Evolutionary conservation across 2,888 invertebrate species (phyloP).

Genomic region (Drosophila neutralis): DNA sequence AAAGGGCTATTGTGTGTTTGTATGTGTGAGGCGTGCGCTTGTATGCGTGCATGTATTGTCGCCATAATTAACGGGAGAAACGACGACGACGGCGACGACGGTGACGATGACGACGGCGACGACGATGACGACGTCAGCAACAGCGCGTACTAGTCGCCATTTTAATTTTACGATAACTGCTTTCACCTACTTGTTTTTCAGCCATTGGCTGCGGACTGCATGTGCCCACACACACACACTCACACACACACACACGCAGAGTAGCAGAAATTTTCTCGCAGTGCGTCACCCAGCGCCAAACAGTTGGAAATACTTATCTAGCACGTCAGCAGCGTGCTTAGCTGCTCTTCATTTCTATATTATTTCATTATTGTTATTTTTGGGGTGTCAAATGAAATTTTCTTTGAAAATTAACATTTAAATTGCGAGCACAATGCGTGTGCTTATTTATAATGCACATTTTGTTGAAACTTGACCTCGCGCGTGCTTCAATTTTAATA

Average conservation of each 20-base stretch:
- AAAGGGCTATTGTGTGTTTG: conserved; percentile 36
- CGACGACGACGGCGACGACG: conserved; percentile 30
- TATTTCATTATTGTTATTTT: conserved; percentile 13
- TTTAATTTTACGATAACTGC: conserved; percentile 81
- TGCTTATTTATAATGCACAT: conserved; percentile 26
- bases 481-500: conserved; percentile 31
- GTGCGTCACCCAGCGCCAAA: conserved; percentile 56
- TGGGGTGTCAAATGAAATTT: conserved; percentile 47
- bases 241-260: not conserved
- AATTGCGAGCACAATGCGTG: conserved; percentile 30
- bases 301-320: conserved; percentile 41
- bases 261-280: conserved; percentile 39
- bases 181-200: conserved; percentile 75
- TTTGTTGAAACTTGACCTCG: conserved; percentile 20
- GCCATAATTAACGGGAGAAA: conserved; percentile 73
- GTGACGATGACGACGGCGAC: conserved; percentile 16
- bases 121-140: conserved; percentile 54
- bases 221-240: conserved; percentile 32
- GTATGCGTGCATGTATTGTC: conserved; percentile 71
- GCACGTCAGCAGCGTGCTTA: conserved; percentile 52
- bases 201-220: conserved; percentile 38
- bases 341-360: conserved; percentile 26
- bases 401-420: conserved; percentile 45
- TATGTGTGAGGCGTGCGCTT: conserved; percentile 41
- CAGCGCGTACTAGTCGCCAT: conserved; percentile 78